These are phyloP conservation scores for Cygnus olor DNA, from an alignment of 2,797 vertebrate genomes.

Conservation along the genomic window DNA sequence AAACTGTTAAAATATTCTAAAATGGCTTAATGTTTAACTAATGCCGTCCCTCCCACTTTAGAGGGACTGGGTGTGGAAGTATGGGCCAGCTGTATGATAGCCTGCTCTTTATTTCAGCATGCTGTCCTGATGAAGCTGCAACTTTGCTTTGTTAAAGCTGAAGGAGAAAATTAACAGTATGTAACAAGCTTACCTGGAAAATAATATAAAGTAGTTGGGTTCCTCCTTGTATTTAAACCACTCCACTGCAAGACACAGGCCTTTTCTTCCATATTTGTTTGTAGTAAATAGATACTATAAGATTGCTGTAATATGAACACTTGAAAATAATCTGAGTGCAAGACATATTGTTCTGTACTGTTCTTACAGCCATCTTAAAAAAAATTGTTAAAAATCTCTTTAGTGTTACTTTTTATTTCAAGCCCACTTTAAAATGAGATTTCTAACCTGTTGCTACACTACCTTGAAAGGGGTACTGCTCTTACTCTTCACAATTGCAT, in stretches of 20 bases:
- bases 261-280: not conserved
- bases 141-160: not conserved
- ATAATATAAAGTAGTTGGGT: too few relatives aligned
- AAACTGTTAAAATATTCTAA: not conserved
- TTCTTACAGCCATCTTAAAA: not conserved
- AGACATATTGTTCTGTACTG: not conserved
- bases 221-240: not conserved
- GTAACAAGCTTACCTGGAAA: not conserved
- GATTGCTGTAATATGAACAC: not conserved
- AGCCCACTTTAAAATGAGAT: not conserved
- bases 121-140: not conserved
- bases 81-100: fast-evolving
- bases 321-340: not conserved
- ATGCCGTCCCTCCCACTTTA: not conserved
- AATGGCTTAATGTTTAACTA: not conserved
- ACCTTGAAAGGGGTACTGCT: fast-evolving
- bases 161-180: not conserved
- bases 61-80: not conserved
- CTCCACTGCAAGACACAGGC: not conserved
- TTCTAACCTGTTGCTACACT: fast-evolving
- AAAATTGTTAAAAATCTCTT: not conserved
- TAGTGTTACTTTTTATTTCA: slow-evolving; percentile 10
- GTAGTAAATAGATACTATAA: not conserved
- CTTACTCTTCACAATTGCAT: fast-evolving
- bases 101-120: not conserved